phyloP scores from a whole-genome alignment of 2,888 invertebrate genomes.

The Rhabditophanes sp. region DNA sequence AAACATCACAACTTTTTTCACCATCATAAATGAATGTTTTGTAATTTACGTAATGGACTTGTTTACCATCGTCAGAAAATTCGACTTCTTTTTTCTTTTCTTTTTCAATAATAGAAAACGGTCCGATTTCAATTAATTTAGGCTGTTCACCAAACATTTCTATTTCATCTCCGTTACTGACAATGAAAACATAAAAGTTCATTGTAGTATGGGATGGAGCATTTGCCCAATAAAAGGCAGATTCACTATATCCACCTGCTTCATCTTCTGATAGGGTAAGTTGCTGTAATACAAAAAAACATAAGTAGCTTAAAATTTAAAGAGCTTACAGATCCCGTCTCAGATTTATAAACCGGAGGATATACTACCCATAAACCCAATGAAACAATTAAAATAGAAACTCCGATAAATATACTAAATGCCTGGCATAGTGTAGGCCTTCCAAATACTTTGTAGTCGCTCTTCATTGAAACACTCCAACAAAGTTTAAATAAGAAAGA shows the following conservation, averaged over 20 bases:
- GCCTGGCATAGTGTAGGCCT: too few species aligned
- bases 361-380: too few species aligned
- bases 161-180: conserved; percentile 30
- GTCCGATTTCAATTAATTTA: conserved; percentile 19
- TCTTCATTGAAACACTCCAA: too few species aligned
- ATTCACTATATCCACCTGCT: conserved; percentile 6
- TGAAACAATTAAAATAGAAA: too few species aligned
- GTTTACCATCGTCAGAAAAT: conserved; percentile 17
- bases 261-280: conserved; percentile 4
- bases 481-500: too few species aligned
- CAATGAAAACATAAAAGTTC: conserved; percentile 28
- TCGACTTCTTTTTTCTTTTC: conserved; percentile 27
- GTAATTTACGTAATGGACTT: conserved; percentile 32
- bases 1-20: conserved; percentile 19
- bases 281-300: too few species aligned
- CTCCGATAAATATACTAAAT: too few species aligned
- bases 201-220: conserved; percentile 11
- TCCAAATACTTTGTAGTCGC: too few species aligned
- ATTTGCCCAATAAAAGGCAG: conserved; percentile 14
- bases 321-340: too few species aligned
- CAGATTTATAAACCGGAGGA: too few species aligned
- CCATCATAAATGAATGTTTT: conserved; percentile 17
- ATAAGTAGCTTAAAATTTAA: too few species aligned
- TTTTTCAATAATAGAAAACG: conserved; percentile 26
- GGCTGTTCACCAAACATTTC: conserved; percentile 21